Base-by-base conservation (phyloP, 2,113 vertebrate genomes). In the Clarias magur region DNA sequence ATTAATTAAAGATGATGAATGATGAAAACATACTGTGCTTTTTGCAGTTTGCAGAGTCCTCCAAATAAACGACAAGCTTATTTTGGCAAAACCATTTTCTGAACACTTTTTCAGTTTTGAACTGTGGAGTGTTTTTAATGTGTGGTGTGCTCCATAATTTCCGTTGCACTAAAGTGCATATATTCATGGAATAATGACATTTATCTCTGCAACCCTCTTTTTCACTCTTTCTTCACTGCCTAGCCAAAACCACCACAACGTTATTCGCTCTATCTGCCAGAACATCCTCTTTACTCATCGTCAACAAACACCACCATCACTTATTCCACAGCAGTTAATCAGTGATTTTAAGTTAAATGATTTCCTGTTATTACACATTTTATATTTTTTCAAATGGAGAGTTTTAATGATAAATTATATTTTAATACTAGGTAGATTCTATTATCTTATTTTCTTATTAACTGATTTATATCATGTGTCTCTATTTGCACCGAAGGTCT, bases 231-330 rank as follows among this genome's bases (percentile, higher is more conserved):
- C n/a, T 56, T 27, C 70, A 15, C 62, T 80, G 67, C 42, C 57
- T 34, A 25, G 76, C 67, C 80, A 85, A 88, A 88, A 79, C 60
- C 19, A 9, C 67, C 23, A 34, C 83, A 59, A 30, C 23, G 34
- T 68, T 48, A 48, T 48, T 42, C 34, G 4, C 34, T 86, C 25
- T 38, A 72, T 73, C 67, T 48, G 78, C 79, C 85, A 81, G 79
- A 82, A 73, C 79, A 86, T 68, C 79, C 85, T 72, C 54, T 82
- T 65, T 72, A 67, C 42, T 67, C 81, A 53, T 62, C 4, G 5
- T 83, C 62, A 67, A 83, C 62, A 83, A 48, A 83, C 62, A 83
- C 62, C 81, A 27, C 57, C 42, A n/a, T 83, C 62, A 65, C 30
- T 62, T 62, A 62, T 62, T 83, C 38, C 62, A 53, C 42, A 54